Evolutionary conservation across 2,888 invertebrate species (phyloP).

Genomic region (Acleris laterana): DNA sequence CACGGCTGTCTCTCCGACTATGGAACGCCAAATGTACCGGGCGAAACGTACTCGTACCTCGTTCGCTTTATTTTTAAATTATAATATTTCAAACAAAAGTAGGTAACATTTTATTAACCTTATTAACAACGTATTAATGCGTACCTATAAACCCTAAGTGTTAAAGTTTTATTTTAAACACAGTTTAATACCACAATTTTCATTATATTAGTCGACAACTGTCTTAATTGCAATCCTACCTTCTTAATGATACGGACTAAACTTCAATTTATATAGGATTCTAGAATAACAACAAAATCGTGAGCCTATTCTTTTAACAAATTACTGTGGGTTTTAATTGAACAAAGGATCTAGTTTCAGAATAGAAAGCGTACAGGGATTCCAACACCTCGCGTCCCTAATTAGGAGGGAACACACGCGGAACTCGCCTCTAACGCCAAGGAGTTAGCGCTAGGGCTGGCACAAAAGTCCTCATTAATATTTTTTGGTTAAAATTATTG

Average conservation of each 20-base stretch:
- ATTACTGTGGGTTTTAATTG: constrained; percentile 48
- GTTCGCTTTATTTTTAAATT: no score
- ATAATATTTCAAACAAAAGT: no score
- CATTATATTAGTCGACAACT: no score
- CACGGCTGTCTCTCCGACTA: no score
- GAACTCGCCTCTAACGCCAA: constrained; percentile 58
- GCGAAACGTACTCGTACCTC: no score
- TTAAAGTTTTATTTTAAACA: no score
- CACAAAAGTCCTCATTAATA: background rate
- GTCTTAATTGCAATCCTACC: no score
- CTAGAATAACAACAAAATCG: constrained; percentile 22
- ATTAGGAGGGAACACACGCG: constrained; percentile 74
- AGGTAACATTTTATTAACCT: no score
- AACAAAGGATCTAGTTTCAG: constrained; percentile 72
- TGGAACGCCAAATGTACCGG: no score
- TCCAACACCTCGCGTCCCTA: constrained; percentile 78
- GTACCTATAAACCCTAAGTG: no score
- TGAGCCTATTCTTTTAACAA: constrained; percentile 38
- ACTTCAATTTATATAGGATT: background rate
- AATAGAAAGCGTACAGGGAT: constrained; percentile 71
- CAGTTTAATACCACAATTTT: no score
- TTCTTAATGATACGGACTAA: background rate
- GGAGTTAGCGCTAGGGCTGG: constrained; percentile 46
- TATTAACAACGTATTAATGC: no score
- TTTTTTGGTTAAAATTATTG: background rate